Conservation (phyloP, 1,140 invertebrate genomes). For the Listronotus oregonensis region DNA sequence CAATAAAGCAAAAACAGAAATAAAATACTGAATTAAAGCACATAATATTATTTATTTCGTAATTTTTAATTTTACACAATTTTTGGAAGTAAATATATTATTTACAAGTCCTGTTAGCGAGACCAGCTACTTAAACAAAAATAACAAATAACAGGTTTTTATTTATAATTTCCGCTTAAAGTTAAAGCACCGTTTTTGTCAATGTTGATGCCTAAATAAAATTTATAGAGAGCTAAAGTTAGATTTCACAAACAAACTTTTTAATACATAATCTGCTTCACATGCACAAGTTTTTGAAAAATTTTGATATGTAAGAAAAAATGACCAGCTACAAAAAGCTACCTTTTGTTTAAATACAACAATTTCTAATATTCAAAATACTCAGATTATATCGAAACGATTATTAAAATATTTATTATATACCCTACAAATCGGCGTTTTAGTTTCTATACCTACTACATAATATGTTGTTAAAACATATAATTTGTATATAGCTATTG, state of each 20-base stretch:
- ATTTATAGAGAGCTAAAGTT: constrained; percentile 27
- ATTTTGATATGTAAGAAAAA: constrained; percentile 9
- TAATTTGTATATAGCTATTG: constrained; percentile 6
- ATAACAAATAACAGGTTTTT: constrained; percentile 39
- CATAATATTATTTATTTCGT: constrained; percentile 32
- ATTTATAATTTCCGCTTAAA: constrained; percentile 23
- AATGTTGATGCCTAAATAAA: constrained; percentile 19
- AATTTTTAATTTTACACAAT: constrained; percentile 51
- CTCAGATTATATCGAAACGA: constrained; percentile 21
- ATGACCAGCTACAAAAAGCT: neutral
- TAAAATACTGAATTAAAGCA: constrained; percentile 17
- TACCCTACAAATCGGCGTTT: constrained; percentile 6
- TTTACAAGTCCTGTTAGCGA: constrained; percentile 55
- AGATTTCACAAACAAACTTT: constrained; percentile 2
- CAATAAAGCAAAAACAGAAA: neutral
- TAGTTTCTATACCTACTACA: constrained; percentile 10
- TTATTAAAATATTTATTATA: constrained; percentile 22
- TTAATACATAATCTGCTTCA: neutral
- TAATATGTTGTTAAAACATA: constrained; percentile 5
- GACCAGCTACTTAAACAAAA: constrained; percentile 50
- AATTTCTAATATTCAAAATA: constrained; percentile 23
- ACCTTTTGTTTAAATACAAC: neutral
- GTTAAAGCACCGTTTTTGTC: constrained; percentile 13
- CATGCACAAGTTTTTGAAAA: neutral
- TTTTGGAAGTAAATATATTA: constrained; percentile 48